Conservation (phyloP, 2,797 vertebrate species). For the Glossophaga mutica region DNA sequence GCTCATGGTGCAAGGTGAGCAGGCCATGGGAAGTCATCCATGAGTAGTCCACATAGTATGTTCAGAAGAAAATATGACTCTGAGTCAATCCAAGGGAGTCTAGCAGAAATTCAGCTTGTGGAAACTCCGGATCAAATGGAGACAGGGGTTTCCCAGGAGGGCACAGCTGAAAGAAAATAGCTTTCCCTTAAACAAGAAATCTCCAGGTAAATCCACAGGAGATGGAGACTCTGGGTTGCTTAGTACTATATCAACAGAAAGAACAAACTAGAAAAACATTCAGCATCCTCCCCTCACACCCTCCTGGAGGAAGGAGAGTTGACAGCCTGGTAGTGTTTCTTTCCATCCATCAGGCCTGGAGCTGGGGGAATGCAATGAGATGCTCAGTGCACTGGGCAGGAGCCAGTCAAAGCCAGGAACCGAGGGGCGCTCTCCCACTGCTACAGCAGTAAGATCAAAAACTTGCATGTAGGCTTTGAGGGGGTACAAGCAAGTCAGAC, state of each 20-base stretch:
- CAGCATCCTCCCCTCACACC: neutral
- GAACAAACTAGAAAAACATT: neutral
- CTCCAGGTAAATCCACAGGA: neutral
- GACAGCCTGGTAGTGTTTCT: neutral
- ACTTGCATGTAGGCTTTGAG: neutral
- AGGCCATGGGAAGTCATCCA: constrained; percentile 46
- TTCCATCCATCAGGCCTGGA: neutral
- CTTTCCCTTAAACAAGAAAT: constrained; percentile 21
- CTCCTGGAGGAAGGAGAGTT: neutral
- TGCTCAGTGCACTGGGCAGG: neutral
- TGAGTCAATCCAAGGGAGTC: constrained; percentile 17
- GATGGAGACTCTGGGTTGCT: neutral
- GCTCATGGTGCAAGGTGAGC: constrained; percentile 52
- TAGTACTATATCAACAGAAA: neutral
- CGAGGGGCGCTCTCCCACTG: accelerated
- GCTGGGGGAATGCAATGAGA: neutral
- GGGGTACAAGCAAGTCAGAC: neutral
- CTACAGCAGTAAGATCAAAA: neutral
- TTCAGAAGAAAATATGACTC: constrained; percentile 41
- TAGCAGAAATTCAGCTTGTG: constrained; percentile 44
- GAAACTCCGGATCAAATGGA: constrained; percentile 38
- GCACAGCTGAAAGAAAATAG: constrained; percentile 28
- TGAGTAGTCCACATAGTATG: neutral
- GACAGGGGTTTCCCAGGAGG: neutral
- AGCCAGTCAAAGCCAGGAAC: neutral